phyloP scores from a whole-genome alignment of 2,113 vertebrate species.

The Cisticola juncidis region DNA sequence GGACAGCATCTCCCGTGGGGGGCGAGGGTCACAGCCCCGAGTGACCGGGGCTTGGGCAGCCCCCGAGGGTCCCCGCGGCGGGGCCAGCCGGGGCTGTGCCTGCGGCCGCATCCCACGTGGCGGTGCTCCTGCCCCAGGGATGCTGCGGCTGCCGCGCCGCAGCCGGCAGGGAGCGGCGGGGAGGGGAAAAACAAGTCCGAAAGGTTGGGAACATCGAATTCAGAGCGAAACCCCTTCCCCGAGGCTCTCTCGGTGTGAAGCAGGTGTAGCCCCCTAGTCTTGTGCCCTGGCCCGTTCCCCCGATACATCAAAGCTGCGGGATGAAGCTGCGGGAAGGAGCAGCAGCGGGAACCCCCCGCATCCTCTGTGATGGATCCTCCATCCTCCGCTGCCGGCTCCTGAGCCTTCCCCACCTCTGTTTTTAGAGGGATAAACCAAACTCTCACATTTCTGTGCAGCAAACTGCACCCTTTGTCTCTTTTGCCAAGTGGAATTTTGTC shows the following conservation, averaged over 20 bases:
- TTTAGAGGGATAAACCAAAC: not conserved
- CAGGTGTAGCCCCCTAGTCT: accelerated
- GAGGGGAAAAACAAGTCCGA: not conserved
- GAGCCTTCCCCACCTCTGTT: not conserved
- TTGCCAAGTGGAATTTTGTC: not conserved
- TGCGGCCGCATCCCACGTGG: constrained; percentile 43
- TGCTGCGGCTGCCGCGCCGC: not conserved
- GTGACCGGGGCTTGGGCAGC: not conserved
- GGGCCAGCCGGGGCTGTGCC: not conserved
- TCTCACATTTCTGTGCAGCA: not conserved
- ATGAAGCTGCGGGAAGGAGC: not conserved
- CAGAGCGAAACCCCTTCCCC: accelerated
- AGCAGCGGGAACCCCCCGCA: not conserved
- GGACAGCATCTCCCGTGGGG: accelerated
- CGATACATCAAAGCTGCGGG: accelerated
- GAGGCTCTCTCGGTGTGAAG: not conserved
- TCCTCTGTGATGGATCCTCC: not conserved
- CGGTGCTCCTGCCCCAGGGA: constrained; percentile 26
- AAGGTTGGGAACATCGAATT: not conserved
- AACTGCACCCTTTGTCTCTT: not conserved
- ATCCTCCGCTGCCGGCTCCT: not conserved
- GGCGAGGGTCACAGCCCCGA: not conserved
- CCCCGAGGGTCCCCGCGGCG: not conserved
- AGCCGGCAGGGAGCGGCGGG: not conserved
- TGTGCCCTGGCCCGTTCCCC: accelerated